Evolutionary conservation across 2,113 vertebrate species (phyloP).

Genomic region (Polyodon spathula): DNA sequence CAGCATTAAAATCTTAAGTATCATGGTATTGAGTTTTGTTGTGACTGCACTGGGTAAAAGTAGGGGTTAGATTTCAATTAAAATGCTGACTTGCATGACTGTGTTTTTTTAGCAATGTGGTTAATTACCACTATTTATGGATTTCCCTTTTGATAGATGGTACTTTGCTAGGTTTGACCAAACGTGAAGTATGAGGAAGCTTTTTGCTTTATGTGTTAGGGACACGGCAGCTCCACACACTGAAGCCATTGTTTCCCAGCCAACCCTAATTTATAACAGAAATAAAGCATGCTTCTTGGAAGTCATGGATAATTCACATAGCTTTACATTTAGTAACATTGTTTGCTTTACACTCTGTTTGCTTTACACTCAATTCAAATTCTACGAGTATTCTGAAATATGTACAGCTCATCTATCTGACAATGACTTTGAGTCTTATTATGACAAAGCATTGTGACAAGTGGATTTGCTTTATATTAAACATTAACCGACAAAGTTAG

Average conservation of each 20-base stretch:
- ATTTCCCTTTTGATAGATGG: neutral
- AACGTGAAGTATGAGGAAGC: no score
- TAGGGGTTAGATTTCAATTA: neutral
- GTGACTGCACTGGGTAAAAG: neutral
- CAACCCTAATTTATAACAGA: slow-evolving; percentile 53
- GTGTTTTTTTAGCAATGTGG: neutral
- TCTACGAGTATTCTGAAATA: no score
- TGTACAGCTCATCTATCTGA: no score
- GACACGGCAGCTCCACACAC: neutral
- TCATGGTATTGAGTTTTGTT: no score
- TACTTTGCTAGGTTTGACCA: no score
- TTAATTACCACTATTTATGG: neutral
- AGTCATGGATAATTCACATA: slow-evolving; percentile 41
- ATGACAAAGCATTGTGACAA: no score
- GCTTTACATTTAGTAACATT: slow-evolving; percentile 59
- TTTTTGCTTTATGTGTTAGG: no score
- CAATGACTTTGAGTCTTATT: no score
- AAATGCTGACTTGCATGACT: neutral
- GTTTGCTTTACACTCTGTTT: slow-evolving; percentile 50
- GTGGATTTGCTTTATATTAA: no score
- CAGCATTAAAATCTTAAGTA: no score
- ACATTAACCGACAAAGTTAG: no score
- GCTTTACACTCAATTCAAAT: slow-evolving; percentile 29
- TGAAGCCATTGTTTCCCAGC: neutral
- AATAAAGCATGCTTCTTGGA: slow-evolving; percentile 47